These are phyloP conservation scores for Corythaeola cristata DNA, from an alignment of 2,113 vertebrate species.

Conservation along the genomic window DNA sequence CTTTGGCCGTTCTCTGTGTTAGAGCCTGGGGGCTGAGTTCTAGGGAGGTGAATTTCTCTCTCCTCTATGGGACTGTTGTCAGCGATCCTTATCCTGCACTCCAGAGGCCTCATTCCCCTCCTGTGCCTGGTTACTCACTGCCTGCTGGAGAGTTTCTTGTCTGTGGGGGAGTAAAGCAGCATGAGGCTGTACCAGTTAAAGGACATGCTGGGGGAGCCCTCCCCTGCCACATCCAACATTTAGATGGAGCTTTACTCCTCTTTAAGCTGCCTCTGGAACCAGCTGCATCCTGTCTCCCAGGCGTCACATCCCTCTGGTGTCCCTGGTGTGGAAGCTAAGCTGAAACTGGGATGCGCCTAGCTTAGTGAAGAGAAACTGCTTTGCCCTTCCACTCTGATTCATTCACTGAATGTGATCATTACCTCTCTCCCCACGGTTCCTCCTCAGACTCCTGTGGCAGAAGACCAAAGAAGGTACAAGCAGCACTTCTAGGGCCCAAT, in stretches of 20 bases:
- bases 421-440: not conserved
- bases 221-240: not conserved
- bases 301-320: not conserved
- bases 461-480: not conserved
- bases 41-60: not conserved
- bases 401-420: rapidly evolving
- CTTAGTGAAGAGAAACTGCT: not conserved
- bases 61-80: not conserved
- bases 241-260: not conserved
- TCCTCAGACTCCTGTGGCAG: not conserved
- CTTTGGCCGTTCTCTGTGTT: not conserved
- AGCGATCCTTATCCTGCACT: not conserved
- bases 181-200: not conserved
- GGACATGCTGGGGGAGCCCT: not conserved
- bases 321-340: not conserved
- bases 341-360: not conserved
- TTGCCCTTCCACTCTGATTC: not conserved
- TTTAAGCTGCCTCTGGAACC: not conserved
- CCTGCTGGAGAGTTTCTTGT: not conserved
- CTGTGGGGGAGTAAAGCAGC: not conserved
- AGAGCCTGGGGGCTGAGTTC: not conserved
- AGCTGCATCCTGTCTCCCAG: not conserved
- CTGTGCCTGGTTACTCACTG: not conserved
- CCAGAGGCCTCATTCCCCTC: not conserved
- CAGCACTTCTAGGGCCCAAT: not conserved